Base-by-base conservation (phyloP, 2,113 vertebrate genomes). In the Siniperca chuatsi region DNA sequence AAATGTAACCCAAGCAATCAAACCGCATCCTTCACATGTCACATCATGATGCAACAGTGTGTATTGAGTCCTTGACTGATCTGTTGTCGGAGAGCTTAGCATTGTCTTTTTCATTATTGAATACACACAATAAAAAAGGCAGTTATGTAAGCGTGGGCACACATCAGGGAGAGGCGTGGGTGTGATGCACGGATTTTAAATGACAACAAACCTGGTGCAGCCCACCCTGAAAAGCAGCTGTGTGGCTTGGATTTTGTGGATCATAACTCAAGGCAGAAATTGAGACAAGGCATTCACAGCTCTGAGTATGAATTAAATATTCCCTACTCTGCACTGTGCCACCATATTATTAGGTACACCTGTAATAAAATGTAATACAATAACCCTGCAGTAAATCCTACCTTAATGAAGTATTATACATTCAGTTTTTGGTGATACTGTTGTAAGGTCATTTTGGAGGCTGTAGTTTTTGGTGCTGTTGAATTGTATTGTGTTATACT, bases 111-210 rank as follows among this genome's bases (percentile, higher is more conserved):
- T 67, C 33, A 75, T 80, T 81, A 65, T 72, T 78, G 71, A 77
- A 75, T 75, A n/a, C 82, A 65, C 54, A 25, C n/a, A 12, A 64
- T 74, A 42, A 33, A 64, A 80, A 48, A 29, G 52, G 18, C 68
- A 64, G 42, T 83, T 74, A 52, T 67, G 33, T 65, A 72, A 82
- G 55, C 0, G 20, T 54, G 33, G 46, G 55, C 6, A 8, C 60
- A 64, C 78, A 62, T 77, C 42, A 13, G 69, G 29, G 64, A 80
- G 83, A 74, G 25, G 54, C 7, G 73, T 79, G 33, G 61, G 68
- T 21, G 79, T 50, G 58, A 74, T 62, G 70, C 66, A 79, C 69
- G 42, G 78, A 57, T 95, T 94, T 93, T 86, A 69, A 92, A 93
- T 29, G 29, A 50, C 70, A 75, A 78, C 83, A 78, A 81, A 55